Evolutionary conservation across 2,797 vertebrate species (phyloP), one percentile per base, ranked within the genome.

Genomic region (Trachops cirrhosus): DNA sequence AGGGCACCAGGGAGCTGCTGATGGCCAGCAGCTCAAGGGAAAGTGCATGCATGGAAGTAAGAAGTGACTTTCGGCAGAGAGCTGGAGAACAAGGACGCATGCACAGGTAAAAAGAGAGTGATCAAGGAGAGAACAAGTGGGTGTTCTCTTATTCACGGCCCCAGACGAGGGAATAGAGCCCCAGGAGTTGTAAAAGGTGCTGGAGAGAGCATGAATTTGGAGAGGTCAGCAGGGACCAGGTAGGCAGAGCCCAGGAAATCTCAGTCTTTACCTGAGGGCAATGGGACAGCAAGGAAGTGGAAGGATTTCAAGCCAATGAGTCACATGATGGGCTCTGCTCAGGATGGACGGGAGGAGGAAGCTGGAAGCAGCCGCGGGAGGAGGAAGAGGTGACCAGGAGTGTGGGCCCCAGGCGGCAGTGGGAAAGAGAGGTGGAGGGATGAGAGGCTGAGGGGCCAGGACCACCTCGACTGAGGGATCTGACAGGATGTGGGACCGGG

Each of bases 271-370:
- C 78, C 91, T 95, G 15, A 59, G 86, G 91, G 85, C 71, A 19
- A 5, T 11, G 71, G 70, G 75, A 70, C 89, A 64, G 77, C 39
- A 1, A 29, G 57, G 57, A 67, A 93, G 64, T 34, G 64, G 54
- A 70, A 95, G 64, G 59, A 26, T 4, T 50, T 75, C 15, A 37
- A 78, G 14, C 54, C 78, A 19, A 15, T 59, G 78, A 83, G 78
- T 70, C 96, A 95, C 44, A 59, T 97, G 97, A 89, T 32, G 29
- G 67, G 50, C 93, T 71, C 50, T 19, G 82, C 94, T 46, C 21
- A 0, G 59, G 46, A 87, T 10, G 50, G 71, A 50, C 14, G 86
- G 48, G 48, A 68, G 80, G 83, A 91, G 88, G 96, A 93, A 92
- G 83, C 91, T 41, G 79, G 67, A 79, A 94, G 95, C 88, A 68